Base-by-base conservation (phyloP, 2,797 vertebrate species). In the Lates japonicus region DNA sequence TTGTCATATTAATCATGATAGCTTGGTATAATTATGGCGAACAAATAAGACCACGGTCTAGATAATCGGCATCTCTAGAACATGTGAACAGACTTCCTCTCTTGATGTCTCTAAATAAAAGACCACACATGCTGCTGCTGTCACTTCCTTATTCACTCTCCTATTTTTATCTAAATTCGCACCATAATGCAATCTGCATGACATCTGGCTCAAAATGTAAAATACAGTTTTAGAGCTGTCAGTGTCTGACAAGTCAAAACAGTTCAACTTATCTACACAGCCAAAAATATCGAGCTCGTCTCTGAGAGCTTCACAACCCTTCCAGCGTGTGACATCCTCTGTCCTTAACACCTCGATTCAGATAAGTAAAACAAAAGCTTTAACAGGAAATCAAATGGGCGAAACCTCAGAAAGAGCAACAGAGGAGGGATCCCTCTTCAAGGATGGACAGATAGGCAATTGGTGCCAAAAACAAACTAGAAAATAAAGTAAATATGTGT, bases 21-120 rank as follows among this genome's bases (percentile, higher is more conserved):
- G 3, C 54, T 29, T 22, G 20, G 10, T 80, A 29, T 80, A 68
- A 71, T 75, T 75, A 68, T n/a, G 12, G 51, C 22, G 58, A 66
- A 63, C 61, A 66, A 62, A 69, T 41, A 71, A 58, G 41, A 70
- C 51, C 22, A 37, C 11, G 4, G 73, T 81, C 70, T 81, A 72
- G 74, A 80, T 58, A 19, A 64, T 7, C 2, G 1, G 9, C 12
- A 55, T 42, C 42, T 58, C 29, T 29, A 35, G 17, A 42, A 54
- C 5, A 37, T 31, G 11, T n/a, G 29, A 55, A 11, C 4, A 44
- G 29, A 64, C 31, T 14, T 64, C 14, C 39, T 67, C 19, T 70
- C 12, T n/a, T 29, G 3, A 22, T 37, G 31, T 44, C 51, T 44
- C 19, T 25, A 66, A 64, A 72, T 46, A 52, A 54, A 70, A 80